Percentiles rank a stretch among this genome's conserved stretches.
Conservation (phyloP, 2,113 vertebrate species). For the western clawed frog (Xenopus tropicalis) region UCB_Xtro_10.0 CM004443.2:49685001-49685500, state of each 20-base stretch:
- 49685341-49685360: too few relatives aligned
- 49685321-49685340: background rate
- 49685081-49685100: conserved; percentile 40
- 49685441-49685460: too few relatives aligned
- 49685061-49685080: conserved; percentile 41
- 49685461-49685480: too few relatives aligned
- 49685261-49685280: conserved; percentile 20
- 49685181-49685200: conserved; percentile 12
- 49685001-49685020: conserved; percentile 40
- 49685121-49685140: conserved; percentile 42
- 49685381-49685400: too few relatives aligned
- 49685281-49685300: background rate
- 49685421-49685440: too few relatives aligned
- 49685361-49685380: too few relatives aligned
- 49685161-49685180: conserved; percentile 28
- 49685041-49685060: conserved; percentile 25
- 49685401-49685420: too few relatives aligned
- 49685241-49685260: conserved; percentile 27
- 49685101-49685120: conserved; percentile 36
- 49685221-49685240: conserved; percentile 22
- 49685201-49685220: conserved; percentile 10
- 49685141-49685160: conserved; percentile 34
- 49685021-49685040: conserved; percentile 31
- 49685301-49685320: conserved; percentile 4
- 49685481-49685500: too few relatives aligned